phyloP scores from a whole-genome alignment of 2,888 invertebrate genomes.

The Xanthia togata region DNA sequence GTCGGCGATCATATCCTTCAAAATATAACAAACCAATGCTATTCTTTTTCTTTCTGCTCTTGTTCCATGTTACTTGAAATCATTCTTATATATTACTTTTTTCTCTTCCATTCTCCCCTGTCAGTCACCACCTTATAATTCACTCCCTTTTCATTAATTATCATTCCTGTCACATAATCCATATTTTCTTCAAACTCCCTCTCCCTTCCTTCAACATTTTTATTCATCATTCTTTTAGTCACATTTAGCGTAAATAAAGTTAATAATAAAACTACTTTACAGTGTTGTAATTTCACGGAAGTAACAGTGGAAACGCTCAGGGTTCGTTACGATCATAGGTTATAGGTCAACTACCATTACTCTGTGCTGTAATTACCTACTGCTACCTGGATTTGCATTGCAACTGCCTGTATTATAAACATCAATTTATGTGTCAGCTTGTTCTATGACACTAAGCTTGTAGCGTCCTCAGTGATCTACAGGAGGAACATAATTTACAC shows the following conservation, averaged over 20 bases:
- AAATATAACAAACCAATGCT: not conserved
- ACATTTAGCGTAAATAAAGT: not conserved
- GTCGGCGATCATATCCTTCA: not conserved
- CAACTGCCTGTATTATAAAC: not conserved
- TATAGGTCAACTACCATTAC: conserved; percentile 33
- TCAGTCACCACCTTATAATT: not conserved
- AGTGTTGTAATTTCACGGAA: conserved; percentile 38
- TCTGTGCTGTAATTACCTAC: conserved; percentile 35
- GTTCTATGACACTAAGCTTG: not conserved
- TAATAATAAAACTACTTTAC: not conserved
- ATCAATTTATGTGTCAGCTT: not conserved
- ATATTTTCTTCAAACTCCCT: not conserved
- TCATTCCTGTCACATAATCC: not conserved
- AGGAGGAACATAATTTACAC: not conserved
- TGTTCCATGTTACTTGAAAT: not conserved
- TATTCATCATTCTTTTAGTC: not conserved
- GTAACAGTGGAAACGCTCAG: conserved; percentile 39
- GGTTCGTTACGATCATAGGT: conserved; percentile 33
- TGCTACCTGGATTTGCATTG: conserved; percentile 7
- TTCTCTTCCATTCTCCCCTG: not conserved
- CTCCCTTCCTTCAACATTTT: not conserved
- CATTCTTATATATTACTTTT: not conserved
- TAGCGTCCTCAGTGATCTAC: not conserved
- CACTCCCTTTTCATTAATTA: not conserved
- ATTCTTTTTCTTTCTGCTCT: not conserved